phyloP scores from a whole-genome alignment of 1,140 invertebrate genomes.

The Wiebesia pumilae region DNA sequence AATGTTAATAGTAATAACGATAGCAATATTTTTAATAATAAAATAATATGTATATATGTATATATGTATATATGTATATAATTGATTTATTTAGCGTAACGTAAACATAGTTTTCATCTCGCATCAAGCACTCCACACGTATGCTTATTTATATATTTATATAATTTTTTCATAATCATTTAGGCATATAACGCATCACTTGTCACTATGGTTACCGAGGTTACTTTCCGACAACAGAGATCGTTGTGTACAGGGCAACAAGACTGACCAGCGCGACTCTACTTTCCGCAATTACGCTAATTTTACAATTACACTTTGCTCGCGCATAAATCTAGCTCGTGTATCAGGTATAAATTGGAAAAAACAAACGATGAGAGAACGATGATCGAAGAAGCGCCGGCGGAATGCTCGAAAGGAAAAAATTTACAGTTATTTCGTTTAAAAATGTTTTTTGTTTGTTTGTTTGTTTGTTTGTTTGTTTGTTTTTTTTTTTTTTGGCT shows the following conservation, averaged over 20 bases:
- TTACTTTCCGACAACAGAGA: constrained; percentile 68
- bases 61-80: constrained; percentile 56
- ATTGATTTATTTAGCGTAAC: constrained; percentile 48
- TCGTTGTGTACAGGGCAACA: constrained; percentile 61
- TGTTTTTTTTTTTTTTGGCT: neutral
- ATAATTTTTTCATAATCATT: constrained; percentile 22
- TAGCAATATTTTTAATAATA: constrained; percentile 38
- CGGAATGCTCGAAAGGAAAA: constrained; percentile 38
- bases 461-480: neutral
- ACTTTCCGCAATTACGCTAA: constrained; percentile 32
- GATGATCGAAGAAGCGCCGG: constrained; percentile 35
- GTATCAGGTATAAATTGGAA: neutral
- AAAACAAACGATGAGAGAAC: neutral
- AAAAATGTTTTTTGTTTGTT: no score
- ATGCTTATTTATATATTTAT: constrained; percentile 34
- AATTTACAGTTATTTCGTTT: neutral
- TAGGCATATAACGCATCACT: constrained; percentile 57
- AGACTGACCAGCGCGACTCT: constrained; percentile 52
- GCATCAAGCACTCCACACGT: constrained; percentile 14
- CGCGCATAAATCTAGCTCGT: neutral
- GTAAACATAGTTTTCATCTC: constrained; percentile 11
- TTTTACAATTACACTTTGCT: constrained; percentile 27
- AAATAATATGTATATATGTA: constrained; percentile 38
- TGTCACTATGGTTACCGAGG: constrained; percentile 65
- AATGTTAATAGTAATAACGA: constrained; percentile 35